Percentiles rank a stretch among this genome's conserved stretches.
Conservation (phyloP, 2,113 vertebrate genomes). For the Vidua macroura region DNA sequence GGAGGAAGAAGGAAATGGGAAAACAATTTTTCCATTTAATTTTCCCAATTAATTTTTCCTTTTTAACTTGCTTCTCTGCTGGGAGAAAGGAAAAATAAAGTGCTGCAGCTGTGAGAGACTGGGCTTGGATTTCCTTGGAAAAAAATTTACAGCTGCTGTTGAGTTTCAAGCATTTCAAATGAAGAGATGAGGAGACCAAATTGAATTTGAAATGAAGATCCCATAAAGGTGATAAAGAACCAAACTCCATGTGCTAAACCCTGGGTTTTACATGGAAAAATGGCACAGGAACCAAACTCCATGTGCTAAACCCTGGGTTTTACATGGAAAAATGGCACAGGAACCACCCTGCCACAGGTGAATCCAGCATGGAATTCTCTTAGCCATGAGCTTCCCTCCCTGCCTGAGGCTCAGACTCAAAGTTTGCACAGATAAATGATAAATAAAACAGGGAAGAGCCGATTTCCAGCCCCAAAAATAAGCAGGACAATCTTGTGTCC, state of each 20-base stretch:
- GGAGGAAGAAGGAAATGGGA: neutral
- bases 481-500: neutral
- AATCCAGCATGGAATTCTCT: neutral
- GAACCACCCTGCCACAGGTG: neutral
- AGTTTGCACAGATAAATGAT: neutral
- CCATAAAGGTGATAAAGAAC: neutral
- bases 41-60: neutral
- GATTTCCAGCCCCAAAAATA: neutral
- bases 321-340: neutral
- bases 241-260: accelerated
- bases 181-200: neutral
- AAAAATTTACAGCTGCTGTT: neutral
- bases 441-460: neutral
- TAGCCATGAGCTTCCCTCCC: neutral
- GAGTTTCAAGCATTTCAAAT: neutral
- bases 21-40: neutral
- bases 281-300: neutral
- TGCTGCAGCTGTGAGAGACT: neutral
- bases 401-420: neutral
- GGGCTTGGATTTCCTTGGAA: neutral
- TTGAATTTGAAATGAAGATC: neutral
- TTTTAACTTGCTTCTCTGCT: neutral
- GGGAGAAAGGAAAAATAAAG: neutral
- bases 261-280: neutral
- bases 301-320: accelerated